Conservation (phyloP, 1,140 invertebrate genomes). For the Ceratina japonica region DNA sequence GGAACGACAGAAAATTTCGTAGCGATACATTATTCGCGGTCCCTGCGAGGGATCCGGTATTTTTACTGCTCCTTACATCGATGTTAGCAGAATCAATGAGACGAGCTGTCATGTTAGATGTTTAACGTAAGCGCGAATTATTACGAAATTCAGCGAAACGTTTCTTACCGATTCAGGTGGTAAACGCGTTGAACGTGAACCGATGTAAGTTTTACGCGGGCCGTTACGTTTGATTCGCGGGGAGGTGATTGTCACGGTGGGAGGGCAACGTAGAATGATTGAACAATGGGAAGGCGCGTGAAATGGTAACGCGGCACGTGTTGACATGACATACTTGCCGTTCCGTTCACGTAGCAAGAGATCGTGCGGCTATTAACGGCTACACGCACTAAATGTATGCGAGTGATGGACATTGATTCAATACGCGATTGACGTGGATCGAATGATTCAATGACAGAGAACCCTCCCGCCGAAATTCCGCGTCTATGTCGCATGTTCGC, state of each 20-base stretch:
- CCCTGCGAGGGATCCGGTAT: neutral
- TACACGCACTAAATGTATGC: conserved; percentile 51
- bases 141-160: no score
- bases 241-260: neutral
- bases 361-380: conserved; percentile 60
- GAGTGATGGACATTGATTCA: conserved; percentile 65
- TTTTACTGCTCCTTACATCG: neutral
- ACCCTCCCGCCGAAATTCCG: conserved; percentile 50
- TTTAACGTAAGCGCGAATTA: no score
- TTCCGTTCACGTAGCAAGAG: conserved; percentile 62
- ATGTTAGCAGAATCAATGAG: no score
- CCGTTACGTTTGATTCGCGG: conserved; percentile 1
- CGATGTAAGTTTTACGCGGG: conserved; percentile 7
- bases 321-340: conserved; percentile 62
- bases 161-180: no score
- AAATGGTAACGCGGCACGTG: conserved; percentile 52
- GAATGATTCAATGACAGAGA: conserved; percentile 65
- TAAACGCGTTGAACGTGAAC: neutral
- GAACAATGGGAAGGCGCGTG: conserved; percentile 44
- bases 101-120: no score
- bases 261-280: conserved; percentile 28
- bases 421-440: conserved; percentile 64
- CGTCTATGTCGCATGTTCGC: conserved; percentile 35
- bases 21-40: neutral
- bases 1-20: conserved; percentile 3